Percentiles rank a stretch among this genome's conserved stretches.
phyloP scores from a whole-genome alignment of 2,888 invertebrate species.

The Acronicta psi region DNA sequence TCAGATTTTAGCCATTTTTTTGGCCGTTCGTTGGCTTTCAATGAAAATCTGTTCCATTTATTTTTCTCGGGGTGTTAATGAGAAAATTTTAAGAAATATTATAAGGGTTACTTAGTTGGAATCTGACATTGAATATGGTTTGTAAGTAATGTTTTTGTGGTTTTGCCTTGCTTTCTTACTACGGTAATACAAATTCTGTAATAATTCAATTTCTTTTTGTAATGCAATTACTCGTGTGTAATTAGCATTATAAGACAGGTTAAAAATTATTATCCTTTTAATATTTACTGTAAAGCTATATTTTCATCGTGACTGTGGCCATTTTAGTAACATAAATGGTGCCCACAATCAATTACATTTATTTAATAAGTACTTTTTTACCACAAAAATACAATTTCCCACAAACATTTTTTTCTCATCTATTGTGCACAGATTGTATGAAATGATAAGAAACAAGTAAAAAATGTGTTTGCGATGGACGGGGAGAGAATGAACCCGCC shows the following conservation, averaged over 20 bases:
- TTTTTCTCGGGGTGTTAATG: slow-evolving; percentile 79
- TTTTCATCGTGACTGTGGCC: no score
- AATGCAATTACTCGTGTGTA: no score
- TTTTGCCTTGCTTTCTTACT: no score
- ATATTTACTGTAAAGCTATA: no score
- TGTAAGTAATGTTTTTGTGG: not conserved
- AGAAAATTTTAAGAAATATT: slow-evolving; percentile 71
- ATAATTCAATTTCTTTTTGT: not conserved
- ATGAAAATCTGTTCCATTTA: slow-evolving; percentile 88
- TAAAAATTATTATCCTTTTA: no score
- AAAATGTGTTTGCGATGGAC: slow-evolving; percentile 54
- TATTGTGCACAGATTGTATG: slow-evolving; percentile 44
- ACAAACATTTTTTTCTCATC: slow-evolving; percentile 9
- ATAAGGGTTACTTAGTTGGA: slow-evolving; percentile 19
- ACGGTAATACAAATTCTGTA: no score
- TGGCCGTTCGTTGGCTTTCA: slow-evolving; percentile 82
- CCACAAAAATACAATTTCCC: not conserved
- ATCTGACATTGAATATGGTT: slow-evolving; percentile 3
- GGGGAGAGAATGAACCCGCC: slow-evolving; percentile 53
- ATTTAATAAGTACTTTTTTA: no score
- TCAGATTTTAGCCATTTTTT: slow-evolving; percentile 88
- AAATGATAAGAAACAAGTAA: slow-evolving; percentile 48
- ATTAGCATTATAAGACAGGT: no score
- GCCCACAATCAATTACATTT: no score
- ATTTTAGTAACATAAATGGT: no score